Evolutionary conservation across 2,888 invertebrate genomes (phyloP).

Genomic region (Ormyrus labotus): DNA sequence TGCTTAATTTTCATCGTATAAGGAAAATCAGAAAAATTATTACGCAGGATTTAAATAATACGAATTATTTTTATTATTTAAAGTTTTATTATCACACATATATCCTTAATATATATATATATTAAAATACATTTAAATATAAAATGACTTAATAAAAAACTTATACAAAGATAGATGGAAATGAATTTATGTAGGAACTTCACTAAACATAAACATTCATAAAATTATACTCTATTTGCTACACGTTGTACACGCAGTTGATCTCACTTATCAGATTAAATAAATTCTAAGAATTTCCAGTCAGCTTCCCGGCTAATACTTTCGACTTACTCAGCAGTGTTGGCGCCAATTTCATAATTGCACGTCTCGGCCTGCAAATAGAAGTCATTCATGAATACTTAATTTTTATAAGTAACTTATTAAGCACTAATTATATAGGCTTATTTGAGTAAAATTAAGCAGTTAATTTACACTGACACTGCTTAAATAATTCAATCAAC

Average conservation of each 20-base stretch:
- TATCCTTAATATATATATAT: background rate
- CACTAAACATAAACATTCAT: background rate
- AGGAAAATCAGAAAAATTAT: no score
- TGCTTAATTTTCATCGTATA: no score
- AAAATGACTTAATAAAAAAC: no score
- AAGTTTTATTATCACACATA: constrained; percentile 5
- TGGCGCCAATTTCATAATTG: constrained; percentile 49
- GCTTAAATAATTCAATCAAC: no score
- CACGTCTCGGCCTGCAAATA: constrained; percentile 43
- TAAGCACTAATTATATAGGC: background rate
- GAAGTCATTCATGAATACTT: background rate
- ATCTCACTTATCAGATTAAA: constrained; percentile 7
- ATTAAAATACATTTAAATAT: constrained; percentile 4
- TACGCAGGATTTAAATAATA: background rate
- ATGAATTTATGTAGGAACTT: constrained; percentile 39
- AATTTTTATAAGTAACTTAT: background rate
- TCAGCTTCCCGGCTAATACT: constrained; percentile 5
- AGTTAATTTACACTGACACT: no score
- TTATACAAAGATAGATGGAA: constrained; percentile 4
- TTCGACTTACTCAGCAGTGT: constrained; percentile 22
- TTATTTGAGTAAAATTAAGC: no score
- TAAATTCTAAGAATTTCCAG: constrained; percentile 5
- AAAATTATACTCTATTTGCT: background rate
- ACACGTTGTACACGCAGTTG: background rate
- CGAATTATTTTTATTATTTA: constrained; percentile 17